Evolutionary conservation across 2,888 invertebrate genomes (phyloP).

Genomic region (Brachylomia viminalis): DNA sequence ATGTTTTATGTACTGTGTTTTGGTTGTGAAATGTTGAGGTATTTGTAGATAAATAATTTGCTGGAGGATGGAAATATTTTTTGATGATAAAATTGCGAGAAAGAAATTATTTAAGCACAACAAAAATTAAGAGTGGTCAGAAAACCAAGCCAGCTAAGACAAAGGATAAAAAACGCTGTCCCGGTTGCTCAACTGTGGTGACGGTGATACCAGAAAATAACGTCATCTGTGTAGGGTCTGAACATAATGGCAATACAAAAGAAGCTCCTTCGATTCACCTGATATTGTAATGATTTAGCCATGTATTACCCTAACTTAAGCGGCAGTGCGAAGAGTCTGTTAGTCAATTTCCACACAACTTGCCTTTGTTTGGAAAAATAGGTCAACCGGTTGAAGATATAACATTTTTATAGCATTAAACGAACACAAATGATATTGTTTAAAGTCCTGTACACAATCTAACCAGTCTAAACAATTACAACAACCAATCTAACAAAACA

Average conservation of each 20-base stretch:
- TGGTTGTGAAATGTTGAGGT: constrained; percentile 20
- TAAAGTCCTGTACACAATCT: background rate
- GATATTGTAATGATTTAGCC: background rate
- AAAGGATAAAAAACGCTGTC: background rate
- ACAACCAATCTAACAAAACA: constrained; percentile 20
- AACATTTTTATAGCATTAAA: background rate
- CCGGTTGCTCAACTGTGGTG: background rate
- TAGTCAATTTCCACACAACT: background rate
- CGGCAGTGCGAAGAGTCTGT: background rate
- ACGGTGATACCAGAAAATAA: background rate
- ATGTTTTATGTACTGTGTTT: constrained; percentile 44
- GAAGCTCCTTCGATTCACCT: background rate
- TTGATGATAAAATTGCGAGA: background rate
- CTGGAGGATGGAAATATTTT: background rate
- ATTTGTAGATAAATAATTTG: constrained; percentile 12
- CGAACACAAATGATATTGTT: background rate
- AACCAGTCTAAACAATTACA: constrained; percentile 22
- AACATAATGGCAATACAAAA: background rate
- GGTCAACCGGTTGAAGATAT: background rate
- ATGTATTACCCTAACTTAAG: background rate
- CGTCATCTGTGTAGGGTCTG: background rate
- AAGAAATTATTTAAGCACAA: background rate
- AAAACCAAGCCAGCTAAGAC: background rate
- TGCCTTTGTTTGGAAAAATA: constrained; percentile 22
- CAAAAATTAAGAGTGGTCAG: background rate